Conservation (phyloP, 1,140 invertebrate species). For the Macrotrachela quadricornifera region DNA sequence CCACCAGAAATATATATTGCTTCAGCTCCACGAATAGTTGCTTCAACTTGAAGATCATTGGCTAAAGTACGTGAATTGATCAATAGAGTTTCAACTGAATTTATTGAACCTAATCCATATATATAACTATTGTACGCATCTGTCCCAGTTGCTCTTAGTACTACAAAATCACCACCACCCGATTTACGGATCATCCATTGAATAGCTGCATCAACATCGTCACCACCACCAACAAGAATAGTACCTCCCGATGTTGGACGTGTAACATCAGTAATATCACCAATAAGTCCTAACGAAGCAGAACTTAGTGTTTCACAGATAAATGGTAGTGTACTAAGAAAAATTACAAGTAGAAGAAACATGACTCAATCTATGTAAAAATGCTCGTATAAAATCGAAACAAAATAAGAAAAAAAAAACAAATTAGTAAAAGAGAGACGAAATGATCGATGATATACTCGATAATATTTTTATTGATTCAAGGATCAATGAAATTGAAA, state of each 20-base stretch:
- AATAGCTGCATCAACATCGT: background rate
- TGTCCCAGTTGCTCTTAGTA: background rate
- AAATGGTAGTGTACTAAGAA: too few relatives aligned
- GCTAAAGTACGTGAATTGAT: conserved; percentile 1
- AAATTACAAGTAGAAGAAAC: too few relatives aligned
- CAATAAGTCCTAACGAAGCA: too few relatives aligned
- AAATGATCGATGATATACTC: too few relatives aligned
- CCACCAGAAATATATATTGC: conserved; percentile 5
- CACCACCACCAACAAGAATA: background rate
- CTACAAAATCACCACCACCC: conserved; percentile 1
- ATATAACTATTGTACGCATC: conserved; percentile 6
- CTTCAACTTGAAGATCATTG: background rate
- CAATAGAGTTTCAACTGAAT: conserved; percentile 8
- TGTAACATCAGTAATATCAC: too few relatives aligned
- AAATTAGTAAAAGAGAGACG: too few relatives aligned
- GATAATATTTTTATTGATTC: too few relatives aligned
- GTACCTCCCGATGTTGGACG: background rate
- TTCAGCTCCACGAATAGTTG: background rate
- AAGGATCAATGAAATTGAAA: too few relatives aligned
- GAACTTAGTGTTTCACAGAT: too few relatives aligned
- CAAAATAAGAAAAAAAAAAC: too few relatives aligned
- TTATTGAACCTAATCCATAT: background rate
- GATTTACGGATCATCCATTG: conserved; percentile 1
- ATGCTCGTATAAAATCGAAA: too few relatives aligned
- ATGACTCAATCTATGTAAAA: too few relatives aligned